A percentile compares a stretch with the other conserved stretches of the same genome.
These are phyloP conservation scores for Erebia aethiops DNA, from an alignment of 2,888 invertebrate species.

Conservation along the genomic window DNA sequence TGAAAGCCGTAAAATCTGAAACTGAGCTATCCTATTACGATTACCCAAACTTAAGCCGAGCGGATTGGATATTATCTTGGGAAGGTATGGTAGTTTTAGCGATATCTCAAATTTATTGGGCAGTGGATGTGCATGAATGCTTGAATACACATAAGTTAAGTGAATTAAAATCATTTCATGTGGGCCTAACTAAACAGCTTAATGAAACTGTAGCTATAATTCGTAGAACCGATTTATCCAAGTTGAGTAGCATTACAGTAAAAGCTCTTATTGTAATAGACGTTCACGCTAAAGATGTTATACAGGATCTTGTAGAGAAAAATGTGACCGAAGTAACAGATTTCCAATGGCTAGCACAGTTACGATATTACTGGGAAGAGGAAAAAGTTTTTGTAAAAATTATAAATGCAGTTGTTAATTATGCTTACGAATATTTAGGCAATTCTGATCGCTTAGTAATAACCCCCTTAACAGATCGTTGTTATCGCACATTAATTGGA, in stretches of 20 bases:
- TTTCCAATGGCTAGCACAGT: conserved; percentile 93
- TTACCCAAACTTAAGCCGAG: conserved; percentile 82
- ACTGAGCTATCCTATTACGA: conserved; percentile 86
- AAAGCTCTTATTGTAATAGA: conserved; percentile 93
- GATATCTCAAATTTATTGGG: conserved; percentile 93
- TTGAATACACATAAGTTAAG: conserved; percentile 82
- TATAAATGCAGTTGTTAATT: conserved; percentile 90
- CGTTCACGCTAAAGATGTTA: conserved; percentile 93
- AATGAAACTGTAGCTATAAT: conserved; percentile 89
- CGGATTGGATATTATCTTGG: conserved; percentile 89
- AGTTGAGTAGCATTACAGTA: conserved; percentile 88
- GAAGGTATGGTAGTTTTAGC: conserved; percentile 92
- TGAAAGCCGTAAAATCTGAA: conserved; percentile 87
- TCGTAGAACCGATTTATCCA: conserved; percentile 86
- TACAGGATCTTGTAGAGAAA: conserved; percentile 85
- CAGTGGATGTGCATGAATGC: conserved; percentile 88
- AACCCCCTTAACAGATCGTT: conserved; percentile 89
- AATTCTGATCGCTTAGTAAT: conserved; percentile 90
- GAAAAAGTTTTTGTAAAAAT: conserved; percentile 87
- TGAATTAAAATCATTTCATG: conserved; percentile 82
- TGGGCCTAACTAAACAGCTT: conserved; percentile 84
- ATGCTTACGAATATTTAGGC: conserved; percentile 93
- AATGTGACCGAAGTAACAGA: conserved; percentile 87
- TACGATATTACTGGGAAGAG: conserved; percentile 91
- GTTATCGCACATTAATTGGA: conserved; percentile 92